Base-by-base conservation (phyloP, 2,797 vertebrate genomes). In the Crocidura indochinensis region DNA sequence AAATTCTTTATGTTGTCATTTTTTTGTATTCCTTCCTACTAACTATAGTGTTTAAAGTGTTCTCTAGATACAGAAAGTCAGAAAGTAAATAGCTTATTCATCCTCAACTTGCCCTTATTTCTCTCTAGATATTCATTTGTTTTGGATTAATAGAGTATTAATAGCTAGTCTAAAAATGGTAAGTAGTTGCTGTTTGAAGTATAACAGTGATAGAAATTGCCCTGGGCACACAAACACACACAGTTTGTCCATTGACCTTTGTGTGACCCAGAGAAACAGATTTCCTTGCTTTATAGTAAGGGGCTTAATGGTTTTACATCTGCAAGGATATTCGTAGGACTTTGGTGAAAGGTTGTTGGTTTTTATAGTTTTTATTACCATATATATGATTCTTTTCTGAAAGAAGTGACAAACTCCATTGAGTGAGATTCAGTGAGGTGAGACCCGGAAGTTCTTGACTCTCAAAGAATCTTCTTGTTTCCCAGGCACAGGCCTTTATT, bases 1-100 rank as follows among this genome's bases (percentile, higher is more conserved):
- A 73, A 85, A 76, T 91, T 73, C 22, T 84, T 78, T 88, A 75
- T 75, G 7, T 67, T 69, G 10, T 87, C 9, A 65, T 53, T 77
- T 8, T 11, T 72, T 5, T 9, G 44, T 11, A 2, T 0, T 82
- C 75, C 3, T 75, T 85, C 47, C 26, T 53, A 26, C 24, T 80
- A 91, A 79, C 91, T 67, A 56, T 1, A 47, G 38, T 15, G 72
- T 69, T 46, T 51, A 64, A 67, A 29, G 31, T 31, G n/a, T 77
- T 89, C 19, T 73, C 17, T 76, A 0, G 91, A 68, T 93, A 12
- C 82, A 87, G 56, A 75, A 79, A 3, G 6, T 73, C 8, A 4
- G 31, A 92, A 73, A 86, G 69, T 64, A 68, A 9, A 74, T 68
- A 56, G 20, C 44, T 17, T 80, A 22, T 51, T 88, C 27, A 76